Conservation (phyloP, 2,888 invertebrate genomes). For the Seladonia tumulorum region DNA sequence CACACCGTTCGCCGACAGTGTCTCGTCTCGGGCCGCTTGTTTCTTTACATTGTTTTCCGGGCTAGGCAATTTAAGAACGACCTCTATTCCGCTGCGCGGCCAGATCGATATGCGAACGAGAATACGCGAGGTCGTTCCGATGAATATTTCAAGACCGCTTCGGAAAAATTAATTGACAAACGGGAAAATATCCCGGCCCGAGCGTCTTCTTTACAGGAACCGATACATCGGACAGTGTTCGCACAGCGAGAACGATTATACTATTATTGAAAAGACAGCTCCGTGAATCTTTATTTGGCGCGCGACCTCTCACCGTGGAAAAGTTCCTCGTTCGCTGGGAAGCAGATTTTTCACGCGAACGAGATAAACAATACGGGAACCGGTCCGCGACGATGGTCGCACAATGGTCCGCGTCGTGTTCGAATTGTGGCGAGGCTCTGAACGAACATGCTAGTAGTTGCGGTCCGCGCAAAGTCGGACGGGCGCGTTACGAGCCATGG, state of each 20-base stretch:
- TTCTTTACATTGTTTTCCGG: not conserved
- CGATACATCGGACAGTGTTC: not conserved
- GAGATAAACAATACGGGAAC: slow-evolving; percentile 20
- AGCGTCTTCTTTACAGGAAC: not conserved
- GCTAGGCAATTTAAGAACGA: not conserved
- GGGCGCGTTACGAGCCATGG: slow-evolving; percentile 15
- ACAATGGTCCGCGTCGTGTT: not conserved
- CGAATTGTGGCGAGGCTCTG: not conserved
- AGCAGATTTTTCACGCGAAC: slow-evolving; percentile 43
- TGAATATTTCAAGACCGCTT: slow-evolving; percentile 29
- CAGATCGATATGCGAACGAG: slow-evolving; percentile 26
- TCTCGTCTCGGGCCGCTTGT: not conserved
- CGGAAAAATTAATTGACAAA: slow-evolving; percentile 37
- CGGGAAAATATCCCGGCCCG: not conserved
- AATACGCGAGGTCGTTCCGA: slow-evolving; percentile 19
- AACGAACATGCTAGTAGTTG: slow-evolving; percentile 15
- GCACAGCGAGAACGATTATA: not conserved
- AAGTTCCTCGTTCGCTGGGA: not conserved
- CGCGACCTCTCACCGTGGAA: not conserved
- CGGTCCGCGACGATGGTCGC: not conserved
- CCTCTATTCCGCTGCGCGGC: not conserved
- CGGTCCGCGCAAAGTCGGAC: slow-evolving; percentile 25
- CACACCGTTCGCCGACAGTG: not conserved
- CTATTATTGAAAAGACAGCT: not conserved
- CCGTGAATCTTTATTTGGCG: slow-evolving; percentile 29